phyloP scores from a whole-genome alignment of 2,888 invertebrate genomes.

The Xestia ashworthii region DNA sequence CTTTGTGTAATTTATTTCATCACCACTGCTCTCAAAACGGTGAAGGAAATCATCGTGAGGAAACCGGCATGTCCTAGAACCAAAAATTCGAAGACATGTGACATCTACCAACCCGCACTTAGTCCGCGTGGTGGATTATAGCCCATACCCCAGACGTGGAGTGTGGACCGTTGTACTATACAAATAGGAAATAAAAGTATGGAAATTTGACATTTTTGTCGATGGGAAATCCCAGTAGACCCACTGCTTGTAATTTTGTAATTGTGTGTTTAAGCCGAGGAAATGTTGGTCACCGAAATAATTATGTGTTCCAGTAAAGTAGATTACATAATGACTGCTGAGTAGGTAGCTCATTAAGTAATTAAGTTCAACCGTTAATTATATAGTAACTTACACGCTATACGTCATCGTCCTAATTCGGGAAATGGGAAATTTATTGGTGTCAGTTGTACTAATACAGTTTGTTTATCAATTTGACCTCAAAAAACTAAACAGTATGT shows the following conservation, averaged over 20 bases:
- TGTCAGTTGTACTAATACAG: neutral
- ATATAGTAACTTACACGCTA: slow-evolving; percentile 17
- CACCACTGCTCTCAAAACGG: no score
- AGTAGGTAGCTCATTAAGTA: slow-evolving; percentile 41
- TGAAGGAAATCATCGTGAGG: no score
- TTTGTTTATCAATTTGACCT: neutral
- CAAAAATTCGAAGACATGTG: no score
- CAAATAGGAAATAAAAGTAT: neutral
- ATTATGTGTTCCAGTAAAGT: slow-evolving; percentile 15
- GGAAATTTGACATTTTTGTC: neutral
- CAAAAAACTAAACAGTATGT: neutral
- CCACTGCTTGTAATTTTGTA: neutral
- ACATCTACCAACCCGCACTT: no score
- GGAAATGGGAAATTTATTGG: slow-evolving; percentile 25
- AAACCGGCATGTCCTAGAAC: no score
- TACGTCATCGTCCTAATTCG: slow-evolving; percentile 19
- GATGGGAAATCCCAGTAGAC: neutral
- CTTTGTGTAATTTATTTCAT: no score
- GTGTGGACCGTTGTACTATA: no score
- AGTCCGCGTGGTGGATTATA: no score
- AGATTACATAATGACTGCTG: slow-evolving; percentile 11
- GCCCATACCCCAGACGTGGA: no score
- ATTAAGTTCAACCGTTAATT: slow-evolving; percentile 47
- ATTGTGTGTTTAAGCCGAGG: neutral
- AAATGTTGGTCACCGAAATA: slow-evolving; percentile 13